These are phyloP conservation scores for Tipula unca DNA, from an alignment of 2,888 invertebrate species.

Conservation along the genomic window DNA sequence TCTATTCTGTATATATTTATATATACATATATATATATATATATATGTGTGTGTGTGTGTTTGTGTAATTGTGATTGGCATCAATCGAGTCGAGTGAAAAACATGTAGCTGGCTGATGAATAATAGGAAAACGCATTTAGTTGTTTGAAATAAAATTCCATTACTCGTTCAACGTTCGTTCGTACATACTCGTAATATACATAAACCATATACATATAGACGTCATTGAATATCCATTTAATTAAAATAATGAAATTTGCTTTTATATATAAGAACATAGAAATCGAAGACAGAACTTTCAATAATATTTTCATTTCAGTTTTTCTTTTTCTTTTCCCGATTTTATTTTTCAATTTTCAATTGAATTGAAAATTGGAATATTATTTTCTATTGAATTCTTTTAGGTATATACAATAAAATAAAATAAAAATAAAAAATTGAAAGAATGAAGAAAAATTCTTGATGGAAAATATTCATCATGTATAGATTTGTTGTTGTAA, in stretches of 20 bases:
- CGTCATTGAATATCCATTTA: not conserved
- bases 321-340: not conserved
- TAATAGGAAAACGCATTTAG: not conserved
- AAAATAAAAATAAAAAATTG: not conserved
- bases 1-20: not conserved
- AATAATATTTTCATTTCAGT: slow-evolving; percentile 9
- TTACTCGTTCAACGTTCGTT: too few species aligned
- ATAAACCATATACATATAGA: not conserved
- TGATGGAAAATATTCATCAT: not conserved
- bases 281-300: not conserved
- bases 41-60: too few species aligned
- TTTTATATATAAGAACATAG: too few species aligned
- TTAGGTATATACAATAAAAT: not conserved
- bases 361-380: not conserved
- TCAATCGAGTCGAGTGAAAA: not conserved
- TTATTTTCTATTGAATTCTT: not conserved
- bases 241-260: not conserved
- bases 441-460: not conserved
- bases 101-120: not conserved
- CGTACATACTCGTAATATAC: not conserved
- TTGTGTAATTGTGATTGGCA: not conserved
- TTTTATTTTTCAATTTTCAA: not conserved
- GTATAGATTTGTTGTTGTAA: not conserved
- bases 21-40: too few species aligned
- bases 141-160: not conserved